Conservation (phyloP, 2,888 invertebrate species). For the Allophyes oxyacanthae region DNA sequence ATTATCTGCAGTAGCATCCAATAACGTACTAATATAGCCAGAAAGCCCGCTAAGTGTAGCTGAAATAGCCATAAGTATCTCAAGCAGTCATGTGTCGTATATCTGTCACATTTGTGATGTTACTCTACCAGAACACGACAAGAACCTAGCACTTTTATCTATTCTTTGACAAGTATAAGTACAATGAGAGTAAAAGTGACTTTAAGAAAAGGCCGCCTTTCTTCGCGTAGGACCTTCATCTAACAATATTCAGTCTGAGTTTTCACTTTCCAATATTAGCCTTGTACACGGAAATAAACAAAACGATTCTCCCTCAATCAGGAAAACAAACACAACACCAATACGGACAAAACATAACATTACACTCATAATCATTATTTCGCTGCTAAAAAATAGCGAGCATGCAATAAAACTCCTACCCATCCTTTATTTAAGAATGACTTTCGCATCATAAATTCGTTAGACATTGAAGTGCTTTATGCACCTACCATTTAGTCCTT, state of each 20-base stretch:
- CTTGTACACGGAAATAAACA: slow-evolving; percentile 2
- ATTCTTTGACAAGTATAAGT: too few species aligned
- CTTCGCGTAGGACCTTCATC: too few species aligned
- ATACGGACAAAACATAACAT: slow-evolving; percentile 39
- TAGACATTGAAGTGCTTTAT: slow-evolving; percentile 68
- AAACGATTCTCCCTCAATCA: neutral
- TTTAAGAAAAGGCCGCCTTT: too few species aligned
- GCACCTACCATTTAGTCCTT: slow-evolving; percentile 67
- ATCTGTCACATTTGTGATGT: too few species aligned
- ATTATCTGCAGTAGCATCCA: neutral
- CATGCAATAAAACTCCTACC: slow-evolving; percentile 66
- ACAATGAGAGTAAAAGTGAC: too few species aligned
- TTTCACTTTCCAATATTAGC: too few species aligned
- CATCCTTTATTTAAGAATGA: slow-evolving; percentile 72
- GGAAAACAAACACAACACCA: slow-evolving; percentile 18
- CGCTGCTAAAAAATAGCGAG: slow-evolving; percentile 45
- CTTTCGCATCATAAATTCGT: slow-evolving; percentile 73
- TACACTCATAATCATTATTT: slow-evolving; percentile 45
- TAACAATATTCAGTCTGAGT: too few species aligned
- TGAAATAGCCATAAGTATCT: too few species aligned
- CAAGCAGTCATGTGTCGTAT: too few species aligned
- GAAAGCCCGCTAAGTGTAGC: too few species aligned
- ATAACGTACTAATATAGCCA: neutral
- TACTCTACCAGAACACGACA: too few species aligned
- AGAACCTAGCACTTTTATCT: too few species aligned